Evolutionary conservation across 2,888 invertebrate species (phyloP).

Genomic region (Lacanobia wlatinum): DNA sequence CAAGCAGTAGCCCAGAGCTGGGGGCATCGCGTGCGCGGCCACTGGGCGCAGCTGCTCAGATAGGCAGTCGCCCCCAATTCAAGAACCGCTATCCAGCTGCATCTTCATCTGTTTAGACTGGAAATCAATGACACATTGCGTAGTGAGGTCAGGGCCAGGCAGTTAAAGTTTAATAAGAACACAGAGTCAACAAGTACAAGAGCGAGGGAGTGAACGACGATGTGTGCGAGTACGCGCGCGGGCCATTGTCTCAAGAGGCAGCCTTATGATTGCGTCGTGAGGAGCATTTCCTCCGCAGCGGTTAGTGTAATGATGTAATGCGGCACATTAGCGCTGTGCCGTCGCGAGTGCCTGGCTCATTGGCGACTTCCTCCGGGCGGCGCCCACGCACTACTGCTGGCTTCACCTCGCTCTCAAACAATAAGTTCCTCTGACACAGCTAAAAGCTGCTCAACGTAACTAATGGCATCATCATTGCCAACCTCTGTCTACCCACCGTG

Average conservation of each 20-base stretch:
- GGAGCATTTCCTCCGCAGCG: conserved; percentile 58
- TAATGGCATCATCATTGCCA: background rate
- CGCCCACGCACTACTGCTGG: conserved; percentile 48
- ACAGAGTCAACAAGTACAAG: background rate
- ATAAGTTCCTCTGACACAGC: conserved; percentile 11
- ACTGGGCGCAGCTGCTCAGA: too few species aligned
- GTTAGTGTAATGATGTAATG: conserved; percentile 71
- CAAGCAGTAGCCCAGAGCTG: too few species aligned
- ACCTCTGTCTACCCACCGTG: background rate
- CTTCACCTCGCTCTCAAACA: conserved; percentile 14
- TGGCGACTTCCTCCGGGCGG: conserved; percentile 69
- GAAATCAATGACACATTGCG: background rate
- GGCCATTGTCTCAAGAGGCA: conserved; percentile 52
- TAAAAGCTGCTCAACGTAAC: conserved; percentile 1
- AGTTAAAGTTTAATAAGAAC: background rate
- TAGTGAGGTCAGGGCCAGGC: background rate
- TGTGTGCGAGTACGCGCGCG: conserved; percentile 1
- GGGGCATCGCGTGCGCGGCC: too few species aligned
- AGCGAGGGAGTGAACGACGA: background rate
- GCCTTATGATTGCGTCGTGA: conserved; percentile 68
- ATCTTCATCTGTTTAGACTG: too few species aligned
- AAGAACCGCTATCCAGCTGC: background rate
- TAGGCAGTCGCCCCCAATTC: too few species aligned
- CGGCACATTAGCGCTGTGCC: conserved; percentile 54
- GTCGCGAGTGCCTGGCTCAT: conserved; percentile 65